Evolutionary conservation across 2,888 invertebrate genomes (phyloP).

Genomic region (Psylliodes chrysocephalus): DNA sequence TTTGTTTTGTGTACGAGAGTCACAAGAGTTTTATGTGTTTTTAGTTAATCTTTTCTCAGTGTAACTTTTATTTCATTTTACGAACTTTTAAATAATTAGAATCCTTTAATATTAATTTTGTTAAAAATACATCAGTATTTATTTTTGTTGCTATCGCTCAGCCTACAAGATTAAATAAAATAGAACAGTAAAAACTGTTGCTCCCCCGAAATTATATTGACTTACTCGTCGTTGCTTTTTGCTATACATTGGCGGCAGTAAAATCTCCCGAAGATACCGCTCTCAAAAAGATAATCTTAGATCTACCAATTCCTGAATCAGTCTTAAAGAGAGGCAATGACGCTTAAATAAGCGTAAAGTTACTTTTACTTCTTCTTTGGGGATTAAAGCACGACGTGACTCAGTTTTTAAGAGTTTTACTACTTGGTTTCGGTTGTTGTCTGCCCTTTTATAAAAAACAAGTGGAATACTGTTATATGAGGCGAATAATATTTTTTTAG

Average conservation of each 20-base stretch:
- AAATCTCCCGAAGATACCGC: constrained; percentile 1
- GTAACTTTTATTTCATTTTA: too few relatives aligned
- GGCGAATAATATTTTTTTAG: too few relatives aligned
- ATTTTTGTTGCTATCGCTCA: too few relatives aligned
- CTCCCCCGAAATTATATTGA: not conserved
- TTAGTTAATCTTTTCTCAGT: too few relatives aligned
- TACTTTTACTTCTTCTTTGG: not conserved
- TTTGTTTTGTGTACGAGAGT: too few relatives aligned
- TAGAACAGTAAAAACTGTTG: not conserved
- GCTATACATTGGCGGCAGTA: constrained; percentile 1
- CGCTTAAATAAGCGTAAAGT: not conserved
- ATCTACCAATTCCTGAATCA: constrained; percentile 5
- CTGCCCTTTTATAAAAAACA: too few relatives aligned
- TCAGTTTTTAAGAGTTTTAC: not conserved
- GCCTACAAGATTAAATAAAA: not conserved
- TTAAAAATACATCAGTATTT: too few relatives aligned
- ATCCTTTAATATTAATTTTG: too few relatives aligned
- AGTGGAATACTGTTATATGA: too few relatives aligned
- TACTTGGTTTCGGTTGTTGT: too few relatives aligned
- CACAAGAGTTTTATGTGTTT: too few relatives aligned
- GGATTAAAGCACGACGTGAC: not conserved
- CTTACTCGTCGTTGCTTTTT: constrained; percentile 1
- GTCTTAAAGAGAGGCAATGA: not conserved
- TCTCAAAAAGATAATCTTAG: constrained; percentile 7
- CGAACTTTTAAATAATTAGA: too few relatives aligned